These are phyloP conservation scores for Drosophila biarmipes DNA, from an alignment of 1,140 invertebrate species.

Conservation along the genomic window DNA sequence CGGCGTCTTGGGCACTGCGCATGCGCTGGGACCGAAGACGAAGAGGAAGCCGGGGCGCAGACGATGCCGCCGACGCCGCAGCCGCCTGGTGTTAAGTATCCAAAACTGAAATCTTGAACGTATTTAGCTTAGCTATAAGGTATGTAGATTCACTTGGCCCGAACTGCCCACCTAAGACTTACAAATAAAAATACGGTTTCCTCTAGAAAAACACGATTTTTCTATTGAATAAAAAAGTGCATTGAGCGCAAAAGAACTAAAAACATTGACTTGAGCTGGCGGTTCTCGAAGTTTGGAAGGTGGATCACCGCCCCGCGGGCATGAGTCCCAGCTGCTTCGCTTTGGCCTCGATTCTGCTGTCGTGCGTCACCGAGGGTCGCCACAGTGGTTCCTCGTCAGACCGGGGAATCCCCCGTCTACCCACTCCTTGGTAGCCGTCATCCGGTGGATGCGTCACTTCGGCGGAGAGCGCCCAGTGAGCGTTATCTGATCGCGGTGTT, in stretches of 20 bases:
- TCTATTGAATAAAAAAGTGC: conserved; percentile 77
- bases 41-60: conserved; percentile 4
- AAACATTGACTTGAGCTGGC: conserved; percentile 64
- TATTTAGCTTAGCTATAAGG: conserved; percentile 68
- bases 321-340: conserved; percentile 27
- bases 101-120: conserved; percentile 25
- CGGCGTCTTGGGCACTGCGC: conserved; percentile 38
- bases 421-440: neutral
- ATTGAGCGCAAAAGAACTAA: conserved; percentile 44
- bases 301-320: conserved; percentile 9
- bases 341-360: neutral
- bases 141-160: conserved; percentile 65
- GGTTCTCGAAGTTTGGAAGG: conserved; percentile 66
- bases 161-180: conserved; percentile 26
- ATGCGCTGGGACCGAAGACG: conserved; percentile 50
- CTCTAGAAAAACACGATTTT: conserved; percentile 76
- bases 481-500: conserved; percentile 7
- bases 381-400: neutral
- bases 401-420: conserved; percentile 2
- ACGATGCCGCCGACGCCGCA: neutral
- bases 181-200: conserved; percentile 71
- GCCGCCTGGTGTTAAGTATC: conserved; percentile 74
- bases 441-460: conserved; percentile 1
- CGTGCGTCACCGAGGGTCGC: conserved; percentile 17
- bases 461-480: neutral